Percentiles rank a stretch among this genome's conserved stretches.
phyloP scores from a whole-genome alignment of 2,113 vertebrate genomes.

The Setophaga petechia region DNA sequence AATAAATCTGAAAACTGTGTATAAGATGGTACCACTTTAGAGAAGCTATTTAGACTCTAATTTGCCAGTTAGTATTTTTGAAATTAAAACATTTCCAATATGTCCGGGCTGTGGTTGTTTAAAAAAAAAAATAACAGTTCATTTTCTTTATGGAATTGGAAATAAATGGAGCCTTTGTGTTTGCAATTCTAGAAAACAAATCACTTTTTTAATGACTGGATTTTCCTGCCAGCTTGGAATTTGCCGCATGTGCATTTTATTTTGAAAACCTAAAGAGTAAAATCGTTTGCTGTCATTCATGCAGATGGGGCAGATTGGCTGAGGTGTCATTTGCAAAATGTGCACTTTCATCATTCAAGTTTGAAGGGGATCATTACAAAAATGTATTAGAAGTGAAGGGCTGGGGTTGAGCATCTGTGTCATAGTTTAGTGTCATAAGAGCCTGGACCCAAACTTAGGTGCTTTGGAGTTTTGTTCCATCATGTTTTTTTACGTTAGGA shows the following conservation, averaged over 20 bases:
- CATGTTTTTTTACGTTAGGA: neutral
- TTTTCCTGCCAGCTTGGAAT: conserved; percentile 69
- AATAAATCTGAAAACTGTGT: conserved; percentile 48
- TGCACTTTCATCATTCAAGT: neutral
- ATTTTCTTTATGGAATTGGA: conserved; percentile 55
- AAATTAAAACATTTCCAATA: conserved; percentile 71
- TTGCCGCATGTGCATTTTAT: conserved; percentile 57
- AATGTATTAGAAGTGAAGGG: neutral
- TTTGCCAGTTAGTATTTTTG: conserved; percentile 52
- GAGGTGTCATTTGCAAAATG: conserved; percentile 55
- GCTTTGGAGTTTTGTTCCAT: neutral
- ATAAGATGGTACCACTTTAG: conserved; percentile 54
- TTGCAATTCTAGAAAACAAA: conserved; percentile 69
- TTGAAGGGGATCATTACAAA: neutral
- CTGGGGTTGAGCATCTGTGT: neutral
- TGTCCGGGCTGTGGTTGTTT: conserved; percentile 57
- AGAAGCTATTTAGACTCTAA: conserved; percentile 65
- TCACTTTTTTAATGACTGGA: conserved; percentile 72
- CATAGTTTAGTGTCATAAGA: neutral
- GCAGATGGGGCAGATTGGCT: conserved; percentile 23
- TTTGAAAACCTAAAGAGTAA: conserved; percentile 61
- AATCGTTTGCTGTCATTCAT: conserved; percentile 17
- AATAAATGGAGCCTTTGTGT: conserved; percentile 61
- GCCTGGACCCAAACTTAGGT: neutral
- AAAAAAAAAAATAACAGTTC: conserved; percentile 46